Evolutionary conservation across 2,113 vertebrate species (phyloP).

Genomic region (Rana temporaria): DNA sequence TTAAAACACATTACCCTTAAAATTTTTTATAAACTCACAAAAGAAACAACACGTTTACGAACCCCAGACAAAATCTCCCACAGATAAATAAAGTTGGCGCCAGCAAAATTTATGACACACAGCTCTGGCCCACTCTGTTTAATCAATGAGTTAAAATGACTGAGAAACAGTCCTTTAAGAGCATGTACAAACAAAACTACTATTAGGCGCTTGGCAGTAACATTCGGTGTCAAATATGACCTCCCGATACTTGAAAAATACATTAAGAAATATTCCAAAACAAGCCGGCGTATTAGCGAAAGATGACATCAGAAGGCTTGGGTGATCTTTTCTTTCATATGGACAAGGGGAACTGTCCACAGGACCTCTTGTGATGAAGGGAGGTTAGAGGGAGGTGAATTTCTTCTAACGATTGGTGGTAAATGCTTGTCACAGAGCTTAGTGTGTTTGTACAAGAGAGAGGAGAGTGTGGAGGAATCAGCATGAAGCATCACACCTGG

Average conservation of each 20-base stretch:
- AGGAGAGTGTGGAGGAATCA: constrained; percentile 85
- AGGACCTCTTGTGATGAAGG: constrained; percentile 61
- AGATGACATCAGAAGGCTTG: constrained; percentile 50
- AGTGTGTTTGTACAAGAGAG: constrained; percentile 89
- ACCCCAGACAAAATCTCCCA: constrained; percentile 69
- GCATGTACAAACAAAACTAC: constrained; percentile 69
- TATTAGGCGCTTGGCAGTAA: constrained; percentile 67
- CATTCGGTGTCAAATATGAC: constrained; percentile 65
- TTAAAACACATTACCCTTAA: constrained; percentile 2
- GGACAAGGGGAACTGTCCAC: constrained; percentile 66
- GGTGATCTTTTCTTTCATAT: constrained; percentile 47
- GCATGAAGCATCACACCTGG: constrained; percentile 98
- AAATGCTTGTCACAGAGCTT: constrained; percentile 75
- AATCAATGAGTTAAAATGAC: constrained; percentile 75
- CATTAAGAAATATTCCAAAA: constrained; percentile 61
- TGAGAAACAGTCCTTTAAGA: constrained; percentile 71
- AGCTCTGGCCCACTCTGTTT: constrained; percentile 73
- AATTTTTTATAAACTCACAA: constrained; percentile 58
- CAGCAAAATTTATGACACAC: constrained; percentile 73
- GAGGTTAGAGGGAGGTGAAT: constrained; percentile 70
- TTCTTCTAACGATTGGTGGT: constrained; percentile 70
- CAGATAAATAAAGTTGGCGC: constrained; percentile 75
- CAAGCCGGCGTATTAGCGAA: constrained; percentile 59
- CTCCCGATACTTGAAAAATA: constrained; percentile 64
- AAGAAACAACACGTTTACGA: constrained; percentile 71